phyloP scores from a whole-genome alignment of 2,113 vertebrate genomes.

The Leiothrix lutea region DNA sequence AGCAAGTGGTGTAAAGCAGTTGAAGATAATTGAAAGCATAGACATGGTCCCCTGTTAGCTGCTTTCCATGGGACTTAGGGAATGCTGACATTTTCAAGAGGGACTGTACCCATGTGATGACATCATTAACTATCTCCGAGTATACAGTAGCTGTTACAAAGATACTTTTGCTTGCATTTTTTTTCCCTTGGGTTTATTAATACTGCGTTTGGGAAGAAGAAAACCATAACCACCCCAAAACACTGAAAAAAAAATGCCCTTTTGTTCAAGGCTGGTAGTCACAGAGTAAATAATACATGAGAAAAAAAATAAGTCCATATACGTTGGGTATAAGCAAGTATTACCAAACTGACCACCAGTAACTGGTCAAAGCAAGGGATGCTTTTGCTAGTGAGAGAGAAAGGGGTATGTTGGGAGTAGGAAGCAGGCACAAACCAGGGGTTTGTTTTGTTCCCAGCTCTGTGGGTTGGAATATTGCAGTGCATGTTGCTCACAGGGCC shows the following conservation, averaged over 20 bases:
- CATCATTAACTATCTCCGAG: background rate
- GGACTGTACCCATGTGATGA: background rate
- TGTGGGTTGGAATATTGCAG: background rate
- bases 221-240: background rate
- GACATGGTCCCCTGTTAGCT: background rate
- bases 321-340: background rate
- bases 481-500: background rate
- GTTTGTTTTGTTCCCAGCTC: background rate
- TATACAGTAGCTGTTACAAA: background rate
- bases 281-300: background rate
- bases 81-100: background rate
- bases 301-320: background rate
- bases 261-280: accelerated
- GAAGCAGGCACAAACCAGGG: background rate
- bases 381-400: background rate
- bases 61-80: background rate
- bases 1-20: background rate
- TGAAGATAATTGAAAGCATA: background rate
- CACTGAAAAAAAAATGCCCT: background rate
- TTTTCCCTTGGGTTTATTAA: background rate
- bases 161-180: background rate
- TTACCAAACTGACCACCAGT: background rate
- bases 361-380: background rate
- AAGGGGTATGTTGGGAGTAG: background rate
- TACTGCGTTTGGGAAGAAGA: background rate